Evolutionary conservation across 2,113 vertebrate genomes (phyloP), one percentile per base, ranked within the genome.

Genomic region (Onychostruthus taczanowskii): DNA sequence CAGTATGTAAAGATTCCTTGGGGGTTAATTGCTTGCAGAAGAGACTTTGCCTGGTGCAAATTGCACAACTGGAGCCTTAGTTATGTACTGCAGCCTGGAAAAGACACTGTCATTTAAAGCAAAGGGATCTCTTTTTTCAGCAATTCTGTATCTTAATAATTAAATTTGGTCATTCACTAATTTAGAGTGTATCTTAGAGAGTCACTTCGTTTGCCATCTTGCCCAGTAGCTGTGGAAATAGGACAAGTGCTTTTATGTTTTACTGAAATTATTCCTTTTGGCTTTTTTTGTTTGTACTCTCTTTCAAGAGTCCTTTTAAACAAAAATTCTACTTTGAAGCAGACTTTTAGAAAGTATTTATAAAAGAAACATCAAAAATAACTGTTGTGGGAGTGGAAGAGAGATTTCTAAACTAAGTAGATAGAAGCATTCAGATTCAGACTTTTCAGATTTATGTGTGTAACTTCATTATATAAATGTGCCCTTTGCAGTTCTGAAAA

Each of bases 1-100:
- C 81, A 79, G 4, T 62, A 49, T 52, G 52, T 78, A 82, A 90
- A 89, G 85, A 91, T 93, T 96, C 93, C 76, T 84, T 37, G 28
- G 95, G 86, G 68, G 82, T 91, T 95, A 96, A 97, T 86, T 88
- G 61, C 75, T 93, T 88, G 59, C 67, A 88, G 87, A 43, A 81
- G 30, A 92, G 50, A 52, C 76, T 87, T 93, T 52, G 75, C 68
- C 43, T 78, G 61, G 52, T 58, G 47, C 56, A 87, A 72, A 84
- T 43, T 64, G 79, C 64, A 89, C 59, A 90, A 90, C 53, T 37
- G 70, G 26, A 78, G n/a, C 56, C 15, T 75, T 84, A 70, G 64
- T 26, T 62, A 5, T 18, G 22, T 84, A 84, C 31, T 72, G 61
- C 41, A 62, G 61, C 31, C 61, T 67, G 37, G 61, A 93, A 88